phyloP scores from a whole-genome alignment of 2,113 vertebrate genomes.

The Nettapus auritus region DNA sequence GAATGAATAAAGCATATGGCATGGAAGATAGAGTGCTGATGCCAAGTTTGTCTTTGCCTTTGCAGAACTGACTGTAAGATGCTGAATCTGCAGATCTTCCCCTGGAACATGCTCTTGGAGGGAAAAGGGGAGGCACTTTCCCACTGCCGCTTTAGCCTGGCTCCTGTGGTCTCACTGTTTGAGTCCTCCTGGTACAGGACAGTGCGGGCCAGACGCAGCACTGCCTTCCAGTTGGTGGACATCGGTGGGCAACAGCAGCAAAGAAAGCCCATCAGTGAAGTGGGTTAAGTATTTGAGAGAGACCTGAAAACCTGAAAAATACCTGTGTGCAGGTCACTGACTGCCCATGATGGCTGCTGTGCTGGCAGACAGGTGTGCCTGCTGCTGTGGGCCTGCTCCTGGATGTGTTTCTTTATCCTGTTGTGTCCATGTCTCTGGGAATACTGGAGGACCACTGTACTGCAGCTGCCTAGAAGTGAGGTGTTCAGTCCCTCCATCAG shows the following conservation, averaged over 20 bases:
- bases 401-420: not conserved
- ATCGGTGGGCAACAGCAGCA: not conserved
- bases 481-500: not conserved
- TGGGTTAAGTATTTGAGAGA: not conserved
- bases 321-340: not conserved
- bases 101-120: not conserved
- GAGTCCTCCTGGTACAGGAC: not conserved
- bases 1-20: constrained; percentile 25
- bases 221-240: not conserved
- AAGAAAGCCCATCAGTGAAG: not conserved
- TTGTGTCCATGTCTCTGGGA: not conserved
- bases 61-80: not conserved
- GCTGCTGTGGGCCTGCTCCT: not conserved
- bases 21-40: not conserved
- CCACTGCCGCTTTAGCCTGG: not conserved
- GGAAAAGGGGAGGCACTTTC: not conserved
- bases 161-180: not conserved
- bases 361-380: not conserved
- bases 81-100: constrained; percentile 46
- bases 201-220: not conserved
- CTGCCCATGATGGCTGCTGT: not conserved
- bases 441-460: not conserved
- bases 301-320: not conserved
- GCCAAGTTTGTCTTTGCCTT: constrained; percentile 47
- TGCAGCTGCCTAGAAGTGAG: not conserved